These are phyloP conservation scores for Protobothrops mucrosquamatus DNA, from an alignment of 2,113 vertebrate species.

Conservation along the genomic window DNA sequence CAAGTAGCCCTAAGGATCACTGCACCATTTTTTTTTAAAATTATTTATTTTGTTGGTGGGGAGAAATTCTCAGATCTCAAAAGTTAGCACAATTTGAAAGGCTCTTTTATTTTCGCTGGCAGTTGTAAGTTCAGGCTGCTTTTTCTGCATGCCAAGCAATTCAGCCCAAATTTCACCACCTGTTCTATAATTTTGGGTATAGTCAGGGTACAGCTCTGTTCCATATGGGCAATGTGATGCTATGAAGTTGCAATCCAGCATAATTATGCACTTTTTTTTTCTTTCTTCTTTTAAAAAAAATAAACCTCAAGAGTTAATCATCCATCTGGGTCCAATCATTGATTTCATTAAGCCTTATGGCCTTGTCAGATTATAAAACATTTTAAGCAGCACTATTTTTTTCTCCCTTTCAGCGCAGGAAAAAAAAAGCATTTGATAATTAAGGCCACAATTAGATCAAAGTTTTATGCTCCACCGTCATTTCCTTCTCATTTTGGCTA, in stretches of 20 bases:
- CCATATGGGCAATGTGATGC: conserved; percentile 83
- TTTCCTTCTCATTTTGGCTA: neutral
- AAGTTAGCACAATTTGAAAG: conserved; percentile 71
- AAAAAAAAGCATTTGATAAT: conserved; percentile 65
- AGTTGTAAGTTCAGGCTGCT: conserved; percentile 72
- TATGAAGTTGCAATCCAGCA: conserved; percentile 82
- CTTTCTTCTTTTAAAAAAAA: conserved; percentile 4
- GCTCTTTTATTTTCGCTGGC: conserved; percentile 67
- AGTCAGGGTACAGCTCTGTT: conserved; percentile 79
- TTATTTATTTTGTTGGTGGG: conserved; percentile 38
- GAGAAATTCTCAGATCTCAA: conserved; percentile 61
- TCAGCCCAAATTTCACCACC: conserved; percentile 79
- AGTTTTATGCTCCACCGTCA: conserved; percentile 54
- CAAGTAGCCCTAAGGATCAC: conserved; percentile 27
- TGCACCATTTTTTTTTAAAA: neutral
- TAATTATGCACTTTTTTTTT: conserved; percentile 69
- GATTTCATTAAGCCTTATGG: conserved; percentile 85
- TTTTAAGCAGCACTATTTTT: conserved; percentile 70
- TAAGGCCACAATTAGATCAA: conserved; percentile 60
- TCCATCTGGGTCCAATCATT: conserved; percentile 85
- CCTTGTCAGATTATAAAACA: conserved; percentile 83
- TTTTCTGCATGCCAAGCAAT: conserved; percentile 77
- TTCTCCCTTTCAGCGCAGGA: conserved; percentile 64
- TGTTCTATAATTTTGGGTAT: conserved; percentile 80
- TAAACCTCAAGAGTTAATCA: conserved; percentile 82